Evolutionary conservation across 2,797 vertebrate species (phyloP), one percentile per base, ranked within the genome.

Genomic region (Danio choprae): DNA sequence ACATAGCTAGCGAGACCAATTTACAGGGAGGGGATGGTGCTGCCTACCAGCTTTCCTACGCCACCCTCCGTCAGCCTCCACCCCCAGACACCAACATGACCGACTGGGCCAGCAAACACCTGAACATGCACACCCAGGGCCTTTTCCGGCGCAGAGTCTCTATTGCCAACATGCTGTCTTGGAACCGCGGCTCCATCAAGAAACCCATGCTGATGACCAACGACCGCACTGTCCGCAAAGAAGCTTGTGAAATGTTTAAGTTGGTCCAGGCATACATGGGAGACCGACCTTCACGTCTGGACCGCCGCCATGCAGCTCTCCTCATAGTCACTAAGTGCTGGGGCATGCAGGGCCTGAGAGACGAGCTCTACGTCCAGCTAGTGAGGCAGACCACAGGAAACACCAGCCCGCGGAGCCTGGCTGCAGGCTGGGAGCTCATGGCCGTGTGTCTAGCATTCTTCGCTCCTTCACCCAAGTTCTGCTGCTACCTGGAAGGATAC

Each of bases 181-280:
- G 96, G 96, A 97, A 95, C 4, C 94, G 95, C 0, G 92, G 95
- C 7, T 96, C 96, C 74, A 97, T 97, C 89, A 96, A 96, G 79
- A 96, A 96, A 82, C 96, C 96, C 7, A 97, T 97, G 96, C 93
- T 97, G 16, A 95, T 97, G 86, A 96, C 96, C 41, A 96, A 94
- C 83, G 95, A 95, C 89, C 93, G 95, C 1, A 83, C 93, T 2
- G 87, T 97, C 81, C 93, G 95, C 38, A 97, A 97, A 58, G 96
- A 97, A 88, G 96, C 96, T 0, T 97, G 96, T 4, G 96, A 97
- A 87, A 94, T 97, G 94, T 97, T 97, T 91, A 96, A 96, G 80
- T 92, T 96, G 75, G 95, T 97, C 73, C 96, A 97, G 92, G 93
- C 95, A 84, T 97, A 96, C 91, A 97, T 97, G 96, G 96, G 96